Percentiles rank a stretch among this genome's conserved stretches.
Conservation (phyloP, 37 sponge, comb jelly and placozoan genomes). For the Agelas oroides region DNA sequence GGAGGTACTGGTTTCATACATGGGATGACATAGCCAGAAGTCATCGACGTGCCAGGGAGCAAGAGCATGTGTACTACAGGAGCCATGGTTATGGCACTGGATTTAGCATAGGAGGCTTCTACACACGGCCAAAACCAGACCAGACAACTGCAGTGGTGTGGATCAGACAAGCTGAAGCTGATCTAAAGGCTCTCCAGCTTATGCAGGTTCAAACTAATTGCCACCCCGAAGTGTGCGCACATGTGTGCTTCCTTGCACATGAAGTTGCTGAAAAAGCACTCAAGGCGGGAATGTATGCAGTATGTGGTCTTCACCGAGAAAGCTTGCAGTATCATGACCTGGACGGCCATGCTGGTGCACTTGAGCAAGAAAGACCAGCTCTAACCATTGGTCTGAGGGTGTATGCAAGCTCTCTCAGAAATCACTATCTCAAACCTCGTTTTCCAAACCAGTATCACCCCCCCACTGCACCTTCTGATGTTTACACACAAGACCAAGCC, state of each 20-base stretch:
- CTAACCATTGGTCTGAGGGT: no score
- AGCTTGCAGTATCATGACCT: no score
- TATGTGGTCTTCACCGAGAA: no score
- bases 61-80: neutral
- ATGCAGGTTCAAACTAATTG: neutral
- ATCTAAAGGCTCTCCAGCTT: slow-evolving; percentile 5
- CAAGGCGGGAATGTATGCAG: slow-evolving; percentile 62
- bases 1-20: neutral
- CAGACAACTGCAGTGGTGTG: neutral
- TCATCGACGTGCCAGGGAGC: neutral
- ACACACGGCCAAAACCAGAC: neutral
- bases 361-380: no score
- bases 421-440: no score
- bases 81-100: neutral
- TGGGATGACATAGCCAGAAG: slow-evolving; percentile 4
- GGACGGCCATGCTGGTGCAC: no score
- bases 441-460: no score
- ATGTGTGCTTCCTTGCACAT: slow-evolving; percentile 62
- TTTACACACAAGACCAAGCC: no score
- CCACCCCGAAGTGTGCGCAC: slow-evolving; percentile 13
- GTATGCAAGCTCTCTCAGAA: no score
- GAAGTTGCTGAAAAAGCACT: slow-evolving; percentile 69
- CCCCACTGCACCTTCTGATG: no score
- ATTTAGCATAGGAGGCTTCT: neutral
- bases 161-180: neutral